Evolutionary conservation across 2,797 vertebrate genomes (phyloP).

Genomic region (Clarias platycephalus): DNA sequence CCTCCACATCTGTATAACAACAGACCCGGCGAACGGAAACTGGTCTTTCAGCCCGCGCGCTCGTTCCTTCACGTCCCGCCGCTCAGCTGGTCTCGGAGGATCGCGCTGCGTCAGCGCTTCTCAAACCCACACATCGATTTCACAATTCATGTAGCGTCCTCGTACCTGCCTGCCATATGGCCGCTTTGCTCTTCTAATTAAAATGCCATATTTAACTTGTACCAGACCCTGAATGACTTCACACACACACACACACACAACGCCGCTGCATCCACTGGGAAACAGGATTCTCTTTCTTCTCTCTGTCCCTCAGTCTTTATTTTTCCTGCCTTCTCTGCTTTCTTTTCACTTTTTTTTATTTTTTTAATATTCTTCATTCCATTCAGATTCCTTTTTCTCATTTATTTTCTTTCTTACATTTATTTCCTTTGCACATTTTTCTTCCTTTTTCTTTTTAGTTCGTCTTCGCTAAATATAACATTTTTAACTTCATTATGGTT

Average conservation of each 20-base stretch:
- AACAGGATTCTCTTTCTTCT: too few relatives aligned
- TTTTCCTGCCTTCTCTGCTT: neutral
- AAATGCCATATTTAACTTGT: conserved; percentile 36
- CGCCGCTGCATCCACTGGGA: too few relatives aligned
- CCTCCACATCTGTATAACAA: neutral
- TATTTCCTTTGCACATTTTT: too few relatives aligned
- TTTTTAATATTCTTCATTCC: neutral
- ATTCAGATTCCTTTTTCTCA: too few relatives aligned
- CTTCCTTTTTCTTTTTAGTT: too few relatives aligned
- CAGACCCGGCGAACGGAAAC: neutral
- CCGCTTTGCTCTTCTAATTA: conserved; percentile 30
- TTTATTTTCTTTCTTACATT: too few relatives aligned
- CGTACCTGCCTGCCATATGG: conserved; percentile 32
- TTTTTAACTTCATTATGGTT: neutral
- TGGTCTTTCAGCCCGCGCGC: neutral
- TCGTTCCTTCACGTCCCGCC: neutral
- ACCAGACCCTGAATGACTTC: neutral
- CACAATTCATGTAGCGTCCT: conserved; percentile 12
- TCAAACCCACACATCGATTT: conserved; percentile 12
- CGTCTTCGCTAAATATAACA: too few relatives aligned
- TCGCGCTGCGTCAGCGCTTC: conserved; percentile 16
- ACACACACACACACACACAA: conserved; percentile 21
- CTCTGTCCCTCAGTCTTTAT: neutral
- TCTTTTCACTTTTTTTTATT: neutral
- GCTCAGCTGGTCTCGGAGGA: neutral